Evolutionary conservation across 2,113 vertebrate genomes (phyloP).

Genomic region (Columba livia): DNA sequence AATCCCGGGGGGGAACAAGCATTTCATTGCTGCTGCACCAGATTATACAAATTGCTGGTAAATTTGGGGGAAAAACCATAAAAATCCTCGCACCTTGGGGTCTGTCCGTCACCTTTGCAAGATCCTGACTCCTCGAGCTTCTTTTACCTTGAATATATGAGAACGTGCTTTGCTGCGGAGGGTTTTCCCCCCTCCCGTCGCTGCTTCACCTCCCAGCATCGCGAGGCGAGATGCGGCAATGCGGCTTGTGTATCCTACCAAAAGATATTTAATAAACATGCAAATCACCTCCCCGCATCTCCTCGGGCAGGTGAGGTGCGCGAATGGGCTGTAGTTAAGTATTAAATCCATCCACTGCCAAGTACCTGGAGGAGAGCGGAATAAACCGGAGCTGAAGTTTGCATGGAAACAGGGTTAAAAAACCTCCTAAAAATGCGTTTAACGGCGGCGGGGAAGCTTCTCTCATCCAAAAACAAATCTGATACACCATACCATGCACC

Average conservation of each 20-base stretch:
- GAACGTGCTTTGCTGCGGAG: neutral
- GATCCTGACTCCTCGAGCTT: neutral
- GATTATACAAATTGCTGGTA: neutral
- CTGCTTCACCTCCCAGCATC: conserved; percentile 3
- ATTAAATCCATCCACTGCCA: conserved; percentile 42
- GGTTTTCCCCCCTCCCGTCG: neutral
- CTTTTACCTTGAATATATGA: neutral
- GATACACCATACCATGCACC: accelerated
- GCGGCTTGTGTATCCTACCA: conserved; percentile 62
- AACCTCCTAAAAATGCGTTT: neutral
- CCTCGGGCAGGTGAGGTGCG: conserved; percentile 70
- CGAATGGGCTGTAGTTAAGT: conserved; percentile 35
- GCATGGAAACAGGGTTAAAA: neutral
- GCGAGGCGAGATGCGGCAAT: neutral
- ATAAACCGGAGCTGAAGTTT: neutral
- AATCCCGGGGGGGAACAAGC: neutral
- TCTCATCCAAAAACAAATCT: neutral
- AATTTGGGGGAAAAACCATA: neutral
- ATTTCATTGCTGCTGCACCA: neutral
- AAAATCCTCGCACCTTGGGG: accelerated
- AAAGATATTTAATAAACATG: conserved; percentile 81
- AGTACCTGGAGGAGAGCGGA: neutral
- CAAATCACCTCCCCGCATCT: conserved; percentile 69
- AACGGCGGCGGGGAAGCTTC: neutral
- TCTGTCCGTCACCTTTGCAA: no score